Evolutionary conservation across 2,888 invertebrate species (phyloP), one percentile per base, ranked within the genome.

Genomic region (Tachystola acroxantha): DNA sequence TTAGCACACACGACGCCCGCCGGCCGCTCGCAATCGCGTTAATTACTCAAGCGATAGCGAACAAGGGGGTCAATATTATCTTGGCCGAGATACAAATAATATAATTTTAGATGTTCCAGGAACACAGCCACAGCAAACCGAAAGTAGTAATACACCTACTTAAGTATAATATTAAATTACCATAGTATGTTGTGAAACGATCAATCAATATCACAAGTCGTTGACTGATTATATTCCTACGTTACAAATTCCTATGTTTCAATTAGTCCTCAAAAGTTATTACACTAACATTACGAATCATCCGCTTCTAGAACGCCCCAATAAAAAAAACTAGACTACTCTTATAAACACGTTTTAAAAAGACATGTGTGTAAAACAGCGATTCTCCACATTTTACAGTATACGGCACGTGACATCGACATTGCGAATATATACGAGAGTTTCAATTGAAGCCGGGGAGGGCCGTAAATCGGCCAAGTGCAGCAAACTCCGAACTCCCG

Each of bases 391-490:
- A 11, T 26, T 10, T 2, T 11, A 3, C 5, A 12, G 27, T 11
- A 3, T 12, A 6, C 27, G 11, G 7, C 27, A 25, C 25, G 5
- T 9, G n/a, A 27, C 26, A 9, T 11, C 12, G 11, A 11, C 6
- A 10, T 11, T 37, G 40, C 42, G 40, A 45, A 47, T 34, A 38
- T 40, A 48, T 50, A 50, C 59, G 2, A 5, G 65, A 71, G 69
- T 74, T 69, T 65, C 66, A 68, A 71, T 74, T 59, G 65, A 58
- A 64, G 61, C 50, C 50, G 46, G 61, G 53, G 52, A 56, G 64
- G 54, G 61, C 57, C 62, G 71, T 77, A 81, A 81, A 80, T 81
- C 81, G 79, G 78, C 77, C 81, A 78, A 81, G 80, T 78, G 79
- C 80, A 45, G 79, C 79, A 43, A 41, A 7, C 41, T 48, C 29